phyloP scores from a whole-genome alignment of 2,113 vertebrate species.

The Brachypteracias leptosomus region DNA sequence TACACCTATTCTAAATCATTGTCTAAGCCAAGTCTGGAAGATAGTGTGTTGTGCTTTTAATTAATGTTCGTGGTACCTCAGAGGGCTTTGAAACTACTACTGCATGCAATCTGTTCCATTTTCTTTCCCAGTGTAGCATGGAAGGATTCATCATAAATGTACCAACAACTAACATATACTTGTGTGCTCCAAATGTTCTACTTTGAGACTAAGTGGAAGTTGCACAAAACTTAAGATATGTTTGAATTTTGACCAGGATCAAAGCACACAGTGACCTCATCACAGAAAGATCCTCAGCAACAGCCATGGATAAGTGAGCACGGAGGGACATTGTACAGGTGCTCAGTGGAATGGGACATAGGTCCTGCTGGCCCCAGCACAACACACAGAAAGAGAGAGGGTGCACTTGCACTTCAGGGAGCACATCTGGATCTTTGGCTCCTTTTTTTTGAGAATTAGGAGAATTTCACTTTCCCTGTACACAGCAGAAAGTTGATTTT shows the following conservation, averaged over 20 bases:
- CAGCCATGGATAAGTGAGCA: background rate
- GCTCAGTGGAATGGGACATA: background rate
- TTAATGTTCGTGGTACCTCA: background rate
- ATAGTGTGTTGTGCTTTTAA: background rate
- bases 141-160: background rate
- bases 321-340: accelerated
- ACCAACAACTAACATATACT: background rate
- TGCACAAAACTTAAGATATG: background rate
- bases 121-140: background rate
- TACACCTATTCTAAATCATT: background rate
- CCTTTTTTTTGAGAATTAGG: background rate
- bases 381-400: background rate
- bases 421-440: background rate
- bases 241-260: background rate
- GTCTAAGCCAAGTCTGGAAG: background rate
- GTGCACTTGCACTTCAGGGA: background rate
- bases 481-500: background rate
- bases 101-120: background rate
- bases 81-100: background rate
- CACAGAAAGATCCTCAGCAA: background rate
- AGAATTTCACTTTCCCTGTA: background rate
- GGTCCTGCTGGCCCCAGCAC: background rate
- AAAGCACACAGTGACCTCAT: background rate
- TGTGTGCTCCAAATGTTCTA: background rate
- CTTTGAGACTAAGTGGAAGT: background rate